Conservation (phyloP, 2,888 invertebrate genomes). For the Drosophila paucipuncta region DNA sequence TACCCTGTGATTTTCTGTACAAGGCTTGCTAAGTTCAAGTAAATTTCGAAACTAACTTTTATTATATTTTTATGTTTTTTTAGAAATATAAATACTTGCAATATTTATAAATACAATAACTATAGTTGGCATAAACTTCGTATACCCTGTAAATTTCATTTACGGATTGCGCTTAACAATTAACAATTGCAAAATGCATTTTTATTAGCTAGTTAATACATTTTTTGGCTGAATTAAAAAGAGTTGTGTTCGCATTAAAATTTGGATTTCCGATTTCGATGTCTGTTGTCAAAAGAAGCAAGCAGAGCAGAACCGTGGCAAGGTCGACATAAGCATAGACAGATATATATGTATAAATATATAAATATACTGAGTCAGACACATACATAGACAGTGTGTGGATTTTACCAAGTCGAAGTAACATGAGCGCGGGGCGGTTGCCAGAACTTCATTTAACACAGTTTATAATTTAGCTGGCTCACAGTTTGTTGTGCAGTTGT, state of each 20-base stretch:
- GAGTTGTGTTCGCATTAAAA: conserved; percentile 24
- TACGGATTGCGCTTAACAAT: conserved; percentile 33
- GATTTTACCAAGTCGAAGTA: background rate
- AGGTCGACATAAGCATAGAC: conserved; percentile 49
- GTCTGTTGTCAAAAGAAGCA: conserved; percentile 53
- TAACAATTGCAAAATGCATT: conserved; percentile 43
- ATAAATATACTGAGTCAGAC: background rate
- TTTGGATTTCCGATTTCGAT: conserved; percentile 30
- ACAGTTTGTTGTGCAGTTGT: conserved; percentile 53
- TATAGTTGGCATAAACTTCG: conserved; percentile 2
- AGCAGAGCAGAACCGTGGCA: conserved; percentile 74
- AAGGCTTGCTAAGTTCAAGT: background rate
- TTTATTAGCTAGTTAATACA: conserved; percentile 6
- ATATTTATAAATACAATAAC: background rate
- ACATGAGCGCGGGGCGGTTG: conserved; percentile 7
- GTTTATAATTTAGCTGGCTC: conserved; percentile 44
- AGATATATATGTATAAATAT: background rate
- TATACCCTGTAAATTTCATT: background rate
- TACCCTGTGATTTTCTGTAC: conserved; percentile 5
- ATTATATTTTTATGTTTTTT: background rate
- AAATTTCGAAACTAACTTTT: background rate
- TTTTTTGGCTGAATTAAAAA: conserved; percentile 13
- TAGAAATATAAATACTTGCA: background rate
- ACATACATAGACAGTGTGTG: background rate
- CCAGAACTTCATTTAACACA: conserved; percentile 69